Base-by-base conservation (phyloP, 2,113 vertebrate species). In the Ptychochromis oligacanthus region DNA sequence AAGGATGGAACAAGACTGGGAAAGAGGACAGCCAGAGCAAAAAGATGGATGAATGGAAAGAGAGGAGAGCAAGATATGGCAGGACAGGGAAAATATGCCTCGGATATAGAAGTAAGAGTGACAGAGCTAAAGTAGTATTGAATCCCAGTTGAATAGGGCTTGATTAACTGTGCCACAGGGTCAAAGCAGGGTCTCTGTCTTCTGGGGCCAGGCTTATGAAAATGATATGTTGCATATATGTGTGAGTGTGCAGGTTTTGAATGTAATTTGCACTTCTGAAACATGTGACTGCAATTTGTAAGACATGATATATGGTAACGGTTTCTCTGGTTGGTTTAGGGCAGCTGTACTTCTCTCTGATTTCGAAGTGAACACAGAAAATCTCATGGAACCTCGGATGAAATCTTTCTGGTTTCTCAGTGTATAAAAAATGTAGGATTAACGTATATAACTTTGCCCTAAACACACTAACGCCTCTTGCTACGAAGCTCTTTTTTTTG, bases 131-230 rank as follows among this genome's bases (percentile, higher is more conserved):
- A 89, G 80, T 31, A 9, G 31, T 58, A 61, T 83, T 60, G 83
- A 84, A 79, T 93, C 89, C 88, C 46, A 46, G 79, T 18, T 89
- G 88, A 94, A 94, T 93, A 65, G 84, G 84, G 67, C 88, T 87
- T 91, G 91, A 93, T 93, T 93, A 93, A 88, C 80, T 86, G 76
- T 83, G 88, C 74, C 88, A 87, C 1, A 61, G 64, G 93, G 92
- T 94, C 91, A 94, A 38, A 79, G 79, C 55, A 14, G 80, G 89
- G 83, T 84, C 79, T 86, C 84, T n/a, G 82, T 92, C 83, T 87
- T 86, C 77, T 70, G 77, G 49, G 77, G 80, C 83, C 72, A 22
- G 61, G 81, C 83, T 90, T 75, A 82, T 43, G 75, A 80, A 75
- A 77, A 82, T 72, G 13, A 70, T 82, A 18, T 75, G 34, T 18